phyloP scores from a whole-genome alignment of 2,888 invertebrate species.

The Lepidonotus clava region DNA sequence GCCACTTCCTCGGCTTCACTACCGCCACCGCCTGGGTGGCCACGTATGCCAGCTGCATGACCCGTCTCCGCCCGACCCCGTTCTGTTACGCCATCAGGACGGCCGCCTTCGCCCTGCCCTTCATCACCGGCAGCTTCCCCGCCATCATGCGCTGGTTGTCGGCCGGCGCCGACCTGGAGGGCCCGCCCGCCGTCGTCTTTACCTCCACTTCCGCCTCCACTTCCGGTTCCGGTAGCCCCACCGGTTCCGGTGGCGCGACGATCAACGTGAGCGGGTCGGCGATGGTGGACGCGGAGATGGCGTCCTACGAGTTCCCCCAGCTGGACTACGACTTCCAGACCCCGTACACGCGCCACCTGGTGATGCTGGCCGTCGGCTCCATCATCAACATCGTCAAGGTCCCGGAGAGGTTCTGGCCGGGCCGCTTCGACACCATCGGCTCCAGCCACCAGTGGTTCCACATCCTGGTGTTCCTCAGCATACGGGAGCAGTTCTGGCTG shows the following conservation, averaged over 20 bases:
- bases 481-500: constrained; percentile 69
- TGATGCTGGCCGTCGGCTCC: constrained; percentile 40
- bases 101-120: constrained; percentile 79
- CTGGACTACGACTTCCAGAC: constrained; percentile 44
- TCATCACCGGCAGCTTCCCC: constrained; percentile 79
- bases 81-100: constrained; percentile 76
- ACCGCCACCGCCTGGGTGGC: constrained; percentile 74
- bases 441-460: constrained; percentile 83
- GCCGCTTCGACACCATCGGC: constrained; percentile 82
- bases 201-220: constrained; percentile 79
- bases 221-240: background rate
- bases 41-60: constrained; percentile 78
- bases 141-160: constrained; percentile 74
- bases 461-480: constrained; percentile 80
- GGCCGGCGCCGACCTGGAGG: constrained; percentile 67
- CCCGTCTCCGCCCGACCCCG: constrained; percentile 75
- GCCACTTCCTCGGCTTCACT: constrained; percentile 74
- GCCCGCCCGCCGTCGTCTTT: constrained; percentile 78
- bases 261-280: background rate
- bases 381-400: constrained; percentile 46
- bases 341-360: constrained; percentile 47
- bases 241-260: too few relatives aligned
- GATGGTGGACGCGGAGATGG: background rate
- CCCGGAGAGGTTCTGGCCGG: constrained; percentile 82
- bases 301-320: background rate